Conservation (phyloP, 2,797 vertebrate genomes). For the Cyprinella venusta region DNA sequence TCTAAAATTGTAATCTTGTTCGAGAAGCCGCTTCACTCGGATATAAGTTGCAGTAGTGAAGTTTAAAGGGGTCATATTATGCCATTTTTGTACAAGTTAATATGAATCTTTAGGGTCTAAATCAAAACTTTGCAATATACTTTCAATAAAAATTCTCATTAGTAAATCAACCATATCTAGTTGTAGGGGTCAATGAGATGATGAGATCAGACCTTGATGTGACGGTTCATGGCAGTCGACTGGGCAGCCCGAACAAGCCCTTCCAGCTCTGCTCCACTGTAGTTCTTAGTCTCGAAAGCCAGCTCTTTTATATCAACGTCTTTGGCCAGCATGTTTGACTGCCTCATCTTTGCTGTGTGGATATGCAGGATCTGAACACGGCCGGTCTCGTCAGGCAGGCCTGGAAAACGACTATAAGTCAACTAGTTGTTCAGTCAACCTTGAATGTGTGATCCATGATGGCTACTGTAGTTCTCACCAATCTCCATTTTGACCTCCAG, state of each 20-base stretch:
- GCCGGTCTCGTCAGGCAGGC: conserved; percentile 91
- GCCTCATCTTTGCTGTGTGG: conserved; percentile 90
- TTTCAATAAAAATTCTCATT: too few relatives aligned
- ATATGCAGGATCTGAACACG: conserved; percentile 93
- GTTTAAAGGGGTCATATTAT: too few relatives aligned
- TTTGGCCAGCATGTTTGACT: conserved; percentile 79
- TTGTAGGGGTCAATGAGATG: not conserved
- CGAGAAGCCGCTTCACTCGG: not conserved
- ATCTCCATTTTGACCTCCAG: conserved; percentile 99
- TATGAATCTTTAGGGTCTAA: too few relatives aligned
- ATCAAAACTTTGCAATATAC: too few relatives aligned
- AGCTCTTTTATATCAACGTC: conserved; percentile 89
- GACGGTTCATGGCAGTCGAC: conserved; percentile 96
- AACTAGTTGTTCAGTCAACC: not conserved
- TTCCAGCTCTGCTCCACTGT: conserved; percentile 93
- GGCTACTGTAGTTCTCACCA: conserved; percentile 75
- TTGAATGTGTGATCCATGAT: not conserved
- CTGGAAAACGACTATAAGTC: conserved; percentile 65
- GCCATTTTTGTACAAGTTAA: too few relatives aligned
- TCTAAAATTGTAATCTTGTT: not conserved
- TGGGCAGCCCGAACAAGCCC: conserved; percentile 94
- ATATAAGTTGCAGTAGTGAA: not conserved
- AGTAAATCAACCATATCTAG: not conserved
- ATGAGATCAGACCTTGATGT: conserved; percentile 87
- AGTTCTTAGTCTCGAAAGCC: conserved; percentile 92